Evolutionary conservation across 2,797 vertebrate species (phyloP), one percentile per base, ranked within the genome.

Genomic region (Trematomus bernacchii): DNA sequence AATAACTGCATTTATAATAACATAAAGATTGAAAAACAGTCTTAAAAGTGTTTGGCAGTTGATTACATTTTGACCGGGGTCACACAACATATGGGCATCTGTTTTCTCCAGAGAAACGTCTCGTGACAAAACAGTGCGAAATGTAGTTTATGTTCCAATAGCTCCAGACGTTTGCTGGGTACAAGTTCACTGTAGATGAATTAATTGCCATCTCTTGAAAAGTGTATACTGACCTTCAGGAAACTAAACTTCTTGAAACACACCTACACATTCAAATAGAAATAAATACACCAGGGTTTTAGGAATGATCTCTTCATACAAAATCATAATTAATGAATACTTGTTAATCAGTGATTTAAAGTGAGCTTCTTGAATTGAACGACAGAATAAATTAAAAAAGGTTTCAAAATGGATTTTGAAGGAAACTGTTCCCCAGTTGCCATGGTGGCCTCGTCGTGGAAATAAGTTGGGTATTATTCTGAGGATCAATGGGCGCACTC

Each of bases 141-240:
- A 55, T 21, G 44, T 6, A 7, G 18, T 61, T 70, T 47, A 16
- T 37, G 7, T 54, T 63, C 15, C 19, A 42, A 52, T 69, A 21
- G 16, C 60, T 71, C 1, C 0, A 81, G 60, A 61, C 7, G 42
- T 51, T 30, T 5, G 48, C 54, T 50, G 43, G 63, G 55, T 52
- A 53, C 15, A 71, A n/a, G 27, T 76, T 80, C 2, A 1, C 40
- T 51, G 16, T 4, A 2, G 10, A 57, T 53, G 19, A 84, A 71
- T 70, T 79, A 71, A 82, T 87, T 83, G 73, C 62, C 62, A 43
- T 61, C 0, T 3, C 62, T 23, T 10, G n/a, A 10, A 71, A 77
- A 85, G 69, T 87, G 86, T 60, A 4, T 16, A 42, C 62, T 76
- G 65, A 77, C 69, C 71, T 84, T 84, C 54, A 77, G 46, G 47